Conservation (phyloP, 2,797 vertebrate genomes). For the Trichosurus vulpecula region DNA sequence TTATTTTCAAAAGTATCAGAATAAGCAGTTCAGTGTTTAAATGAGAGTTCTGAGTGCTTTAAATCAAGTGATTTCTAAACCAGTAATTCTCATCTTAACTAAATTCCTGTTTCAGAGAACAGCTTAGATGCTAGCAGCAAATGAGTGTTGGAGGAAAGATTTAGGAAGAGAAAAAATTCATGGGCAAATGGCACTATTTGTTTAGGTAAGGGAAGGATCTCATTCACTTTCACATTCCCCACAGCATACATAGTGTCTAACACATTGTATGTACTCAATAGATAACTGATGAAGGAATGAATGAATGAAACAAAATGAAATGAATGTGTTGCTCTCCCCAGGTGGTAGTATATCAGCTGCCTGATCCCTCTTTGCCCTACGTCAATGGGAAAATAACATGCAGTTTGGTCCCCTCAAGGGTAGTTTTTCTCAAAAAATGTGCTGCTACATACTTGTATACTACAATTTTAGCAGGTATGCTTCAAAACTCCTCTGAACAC, state of each 20-base stretch:
- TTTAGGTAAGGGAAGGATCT: slow-evolving; percentile 19
- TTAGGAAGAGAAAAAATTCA: slow-evolving; percentile 31
- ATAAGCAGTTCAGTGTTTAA: slow-evolving; percentile 30
- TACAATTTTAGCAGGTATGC: not conserved
- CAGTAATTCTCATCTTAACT: slow-evolving; percentile 36
- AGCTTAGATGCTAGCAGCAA: slow-evolving; percentile 28
- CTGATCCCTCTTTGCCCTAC: not conserved
- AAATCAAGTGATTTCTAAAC: slow-evolving; percentile 45
- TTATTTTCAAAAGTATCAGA: slow-evolving; percentile 27
- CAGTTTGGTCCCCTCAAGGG: not conserved
- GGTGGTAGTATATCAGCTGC: not conserved
- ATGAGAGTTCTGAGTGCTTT: slow-evolving; percentile 49
- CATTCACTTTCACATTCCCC: not conserved
- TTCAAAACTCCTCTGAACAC: not conserved
- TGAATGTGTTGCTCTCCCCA: not conserved
- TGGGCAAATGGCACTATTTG: slow-evolving; percentile 33
- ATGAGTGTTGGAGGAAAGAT: not conserved
- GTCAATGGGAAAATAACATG: not conserved
- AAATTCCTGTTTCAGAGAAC: slow-evolving; percentile 37
- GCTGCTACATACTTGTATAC: not conserved
- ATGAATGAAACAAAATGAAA: not conserved
- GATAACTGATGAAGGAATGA: slow-evolving; percentile 16
- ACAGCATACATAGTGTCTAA: not conserved
- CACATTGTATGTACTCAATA: slow-evolving; percentile 1
- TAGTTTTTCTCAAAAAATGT: not conserved